These are phyloP conservation scores for Aquatica leii DNA, from an alignment of 2,888 invertebrate species.

Conservation along the genomic window DNA sequence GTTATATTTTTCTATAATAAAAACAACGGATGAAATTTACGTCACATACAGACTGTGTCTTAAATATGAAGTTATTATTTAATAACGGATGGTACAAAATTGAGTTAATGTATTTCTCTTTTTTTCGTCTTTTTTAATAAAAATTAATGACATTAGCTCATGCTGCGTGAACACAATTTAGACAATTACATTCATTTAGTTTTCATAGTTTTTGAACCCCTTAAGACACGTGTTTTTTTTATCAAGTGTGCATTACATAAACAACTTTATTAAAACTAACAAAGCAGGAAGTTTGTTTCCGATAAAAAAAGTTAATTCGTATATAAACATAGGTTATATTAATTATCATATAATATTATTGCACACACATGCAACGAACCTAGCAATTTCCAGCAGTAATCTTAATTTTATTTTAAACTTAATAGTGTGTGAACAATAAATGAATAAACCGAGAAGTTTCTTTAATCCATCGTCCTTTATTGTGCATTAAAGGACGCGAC, in stretches of 20 bases:
- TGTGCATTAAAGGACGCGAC: conserved; percentile 20
- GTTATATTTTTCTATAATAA: too few relatives aligned
- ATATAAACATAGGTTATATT: conserved; percentile 25
- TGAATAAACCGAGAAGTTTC: too few relatives aligned
- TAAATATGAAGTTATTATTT: conserved; percentile 11
- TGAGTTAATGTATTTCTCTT: background rate
- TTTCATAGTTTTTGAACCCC: conserved; percentile 33
- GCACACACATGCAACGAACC: background rate
- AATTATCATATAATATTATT: conserved; percentile 13
- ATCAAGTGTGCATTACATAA: conserved; percentile 18
- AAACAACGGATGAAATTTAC: too few relatives aligned
- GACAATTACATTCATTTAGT: conserved; percentile 38
- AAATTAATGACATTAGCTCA: conserved; percentile 37
- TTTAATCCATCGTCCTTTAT: too few relatives aligned
- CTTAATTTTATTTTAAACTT: too few relatives aligned
- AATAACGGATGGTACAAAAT: conserved; percentile 1
- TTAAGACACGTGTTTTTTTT: conserved; percentile 30
- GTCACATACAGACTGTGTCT: background rate
- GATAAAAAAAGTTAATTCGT: conserved; percentile 22
- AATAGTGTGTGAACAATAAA: too few relatives aligned
- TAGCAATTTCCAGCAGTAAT: too few relatives aligned
- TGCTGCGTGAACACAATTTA: conserved; percentile 30
- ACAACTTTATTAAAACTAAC: conserved; percentile 28
- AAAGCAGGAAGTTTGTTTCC: conserved; percentile 29
- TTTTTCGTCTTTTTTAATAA: conserved; percentile 26